phyloP scores from a whole-genome alignment of 2,888 invertebrate genomes.

The Spicauda simplicius region DNA sequence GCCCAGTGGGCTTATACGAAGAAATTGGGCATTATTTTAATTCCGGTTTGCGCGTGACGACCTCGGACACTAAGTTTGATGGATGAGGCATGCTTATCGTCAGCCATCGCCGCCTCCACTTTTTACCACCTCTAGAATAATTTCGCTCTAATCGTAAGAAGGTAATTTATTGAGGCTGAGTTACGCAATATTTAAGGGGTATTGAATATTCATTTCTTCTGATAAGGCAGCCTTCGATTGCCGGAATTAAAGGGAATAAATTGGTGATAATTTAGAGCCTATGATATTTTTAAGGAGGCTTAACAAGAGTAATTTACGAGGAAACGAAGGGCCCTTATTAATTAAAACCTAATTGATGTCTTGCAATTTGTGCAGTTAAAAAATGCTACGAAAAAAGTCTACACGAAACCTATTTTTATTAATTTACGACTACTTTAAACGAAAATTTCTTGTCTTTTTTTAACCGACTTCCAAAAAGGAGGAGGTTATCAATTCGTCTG shows the following conservation, averaged over 20 bases:
- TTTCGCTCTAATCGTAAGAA: constrained; percentile 23
- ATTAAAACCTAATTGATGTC: constrained; percentile 8
- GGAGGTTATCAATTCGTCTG: no score
- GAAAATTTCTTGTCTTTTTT: no score
- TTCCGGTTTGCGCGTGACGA: not conserved
- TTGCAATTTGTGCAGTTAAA: not conserved
- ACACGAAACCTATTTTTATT: no score
- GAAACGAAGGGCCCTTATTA: not conserved
- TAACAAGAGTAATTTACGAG: constrained; percentile 15
- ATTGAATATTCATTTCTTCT: constrained; percentile 33
- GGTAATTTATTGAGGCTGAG: constrained; percentile 31
- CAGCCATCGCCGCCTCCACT: not conserved
- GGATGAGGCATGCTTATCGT: constrained; percentile 11
- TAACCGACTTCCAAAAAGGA: no score
- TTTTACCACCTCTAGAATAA: constrained; percentile 9
- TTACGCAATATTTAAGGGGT: constrained; percentile 32
- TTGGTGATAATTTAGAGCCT: constrained; percentile 23
- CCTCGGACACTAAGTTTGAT: constrained; percentile 14
- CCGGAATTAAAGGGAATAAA: constrained; percentile 34
- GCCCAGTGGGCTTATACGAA: not conserved
- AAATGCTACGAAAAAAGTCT: no score
- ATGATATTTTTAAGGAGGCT: constrained; percentile 23
- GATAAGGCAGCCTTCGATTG: constrained; percentile 27
- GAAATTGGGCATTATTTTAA: not conserved
- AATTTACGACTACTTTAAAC: no score